These are phyloP conservation scores for Ceryle rudis DNA, from an alignment of 2,797 vertebrate species.

Conservation along the genomic window DNA sequence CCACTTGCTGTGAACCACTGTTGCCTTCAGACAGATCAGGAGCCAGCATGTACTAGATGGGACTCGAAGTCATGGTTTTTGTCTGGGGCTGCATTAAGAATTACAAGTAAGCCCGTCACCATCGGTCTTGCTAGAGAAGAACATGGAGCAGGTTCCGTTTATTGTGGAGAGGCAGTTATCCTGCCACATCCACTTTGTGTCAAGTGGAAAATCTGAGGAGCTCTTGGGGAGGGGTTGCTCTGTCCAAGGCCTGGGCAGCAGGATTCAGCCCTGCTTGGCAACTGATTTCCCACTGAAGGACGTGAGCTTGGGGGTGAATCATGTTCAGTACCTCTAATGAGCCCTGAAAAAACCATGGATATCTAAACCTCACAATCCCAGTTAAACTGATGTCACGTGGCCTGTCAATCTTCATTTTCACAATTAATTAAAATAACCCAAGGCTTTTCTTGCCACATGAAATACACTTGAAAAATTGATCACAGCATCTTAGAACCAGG, in stretches of 20 bases:
- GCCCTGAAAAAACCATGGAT: not conserved
- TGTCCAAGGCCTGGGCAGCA: not conserved
- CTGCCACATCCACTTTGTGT: not conserved
- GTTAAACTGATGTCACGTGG: not conserved
- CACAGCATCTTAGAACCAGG: not conserved
- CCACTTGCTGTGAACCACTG: not conserved
- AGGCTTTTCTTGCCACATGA: not conserved
- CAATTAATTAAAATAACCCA: conserved; percentile 16
- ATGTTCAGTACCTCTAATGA: not conserved
- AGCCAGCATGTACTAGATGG: not conserved
- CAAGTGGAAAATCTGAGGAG: not conserved
- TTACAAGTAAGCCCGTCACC: not conserved
- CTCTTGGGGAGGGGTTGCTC: not conserved
- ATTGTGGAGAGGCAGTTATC: not conserved
- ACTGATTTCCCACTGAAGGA: not conserved
- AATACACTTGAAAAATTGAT: not conserved
- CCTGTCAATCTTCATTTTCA: not conserved
- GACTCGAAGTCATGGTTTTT: not conserved
- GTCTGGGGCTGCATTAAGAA: not conserved
- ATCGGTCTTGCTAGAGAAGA: not conserved
- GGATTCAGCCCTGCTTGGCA: not conserved
- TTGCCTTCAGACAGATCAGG: not conserved
- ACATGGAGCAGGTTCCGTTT: not conserved
- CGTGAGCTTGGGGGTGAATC: not conserved
- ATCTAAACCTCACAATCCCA: not conserved